Evolutionary conservation across 2,797 vertebrate genomes (phyloP), one percentile per base, ranked within the genome.

Genomic region (Pseudochirops corinnae): DNA sequence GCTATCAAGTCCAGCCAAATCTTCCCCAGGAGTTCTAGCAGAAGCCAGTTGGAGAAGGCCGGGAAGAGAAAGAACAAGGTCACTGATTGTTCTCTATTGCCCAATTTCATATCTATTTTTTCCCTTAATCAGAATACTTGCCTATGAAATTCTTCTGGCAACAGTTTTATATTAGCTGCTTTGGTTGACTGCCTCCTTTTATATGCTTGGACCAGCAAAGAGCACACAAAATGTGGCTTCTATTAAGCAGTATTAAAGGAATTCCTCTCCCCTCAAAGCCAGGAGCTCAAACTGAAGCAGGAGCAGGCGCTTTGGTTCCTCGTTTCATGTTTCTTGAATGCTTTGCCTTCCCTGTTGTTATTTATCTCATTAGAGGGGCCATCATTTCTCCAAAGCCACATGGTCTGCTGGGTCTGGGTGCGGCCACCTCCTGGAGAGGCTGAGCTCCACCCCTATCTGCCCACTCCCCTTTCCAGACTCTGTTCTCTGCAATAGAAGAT

Each of bases 231-330:
- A 94, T 92, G 93, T 96, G 97, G 98, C 96, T 97, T 92, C 39
- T 94, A 98, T 98, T 97, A 98, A 96, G 90, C 92, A 92, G 82
- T 56, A 93, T 55, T 90, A 97, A 95, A 97, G 94, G 96, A 96
- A 98, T 97, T 95, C 90, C 93, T 96, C 60, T 0, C 58, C 74
- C 94, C 95, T 97, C 67, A 46, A 67, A 96, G 91, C 92, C 92
- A 18, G 91, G 50, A 95, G 94, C 60, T 90, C 62, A 90, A 90
- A 94, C 95, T 90, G 31, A 91, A 94, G 82, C 31, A 16, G 56
- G 31, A 62, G 96, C 56, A 74, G 74, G 55, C 33, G 56, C 90
- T 90, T 55, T 87, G 56, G 60, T 46, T 92, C 53, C 46, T 93
- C 5, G 67, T 92, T 91, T 92, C 21, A 55, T 0, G 82, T 95